Evolutionary conservation across 2,797 vertebrate species (phyloP), one percentile per base, ranked within the genome.

Genomic region (Oophaga sylvatica): DNA sequence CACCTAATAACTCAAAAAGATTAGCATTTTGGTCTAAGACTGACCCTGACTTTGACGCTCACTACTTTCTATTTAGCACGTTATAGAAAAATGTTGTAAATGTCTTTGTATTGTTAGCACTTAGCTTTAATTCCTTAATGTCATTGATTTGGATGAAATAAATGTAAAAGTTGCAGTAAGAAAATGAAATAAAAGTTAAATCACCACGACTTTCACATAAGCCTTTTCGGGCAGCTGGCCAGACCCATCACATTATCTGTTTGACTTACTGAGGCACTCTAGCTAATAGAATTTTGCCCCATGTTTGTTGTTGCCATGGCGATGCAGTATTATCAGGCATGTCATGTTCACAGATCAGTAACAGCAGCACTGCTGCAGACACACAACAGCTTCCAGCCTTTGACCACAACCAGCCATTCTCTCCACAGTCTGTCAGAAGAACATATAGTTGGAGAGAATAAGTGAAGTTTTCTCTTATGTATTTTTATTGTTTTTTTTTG

Each of bases 231-330:
- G 94, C 92, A 93, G 93, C 93, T 90, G 92, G 93, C 93, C 91
- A 93, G 93, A 91, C 94, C 94, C 93, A 90, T 94, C 91, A 91
- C 95, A 96, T 94, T 94, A 94, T 94, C 94, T 94, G 91, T 94
- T 94, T 96, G 95, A 96, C 94, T 97, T 94, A 91, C 93, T 94
- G 92, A 94, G 94, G 95, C 94, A 95, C 94, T 93, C 93, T 90
- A 89, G 93, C 94, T 96, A 95, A 96, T 95, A 95, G 94, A 95
- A 96, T 95, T 93, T 95, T 95, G 94, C 94, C 92, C 93, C 94
- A 91, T 95, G 96, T 96, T 96, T 96, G 95, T 93, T 90, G 96
- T 97, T 97, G 95, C 96, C 94, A 96, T 96, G 95, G 95, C 67
- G 90, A 97, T 91, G 93, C 87, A 94, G 94, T 94, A 93, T 94